Evolutionary conservation across 2,797 vertebrate species (phyloP).

Genomic region (Danio albolineatus): DNA sequence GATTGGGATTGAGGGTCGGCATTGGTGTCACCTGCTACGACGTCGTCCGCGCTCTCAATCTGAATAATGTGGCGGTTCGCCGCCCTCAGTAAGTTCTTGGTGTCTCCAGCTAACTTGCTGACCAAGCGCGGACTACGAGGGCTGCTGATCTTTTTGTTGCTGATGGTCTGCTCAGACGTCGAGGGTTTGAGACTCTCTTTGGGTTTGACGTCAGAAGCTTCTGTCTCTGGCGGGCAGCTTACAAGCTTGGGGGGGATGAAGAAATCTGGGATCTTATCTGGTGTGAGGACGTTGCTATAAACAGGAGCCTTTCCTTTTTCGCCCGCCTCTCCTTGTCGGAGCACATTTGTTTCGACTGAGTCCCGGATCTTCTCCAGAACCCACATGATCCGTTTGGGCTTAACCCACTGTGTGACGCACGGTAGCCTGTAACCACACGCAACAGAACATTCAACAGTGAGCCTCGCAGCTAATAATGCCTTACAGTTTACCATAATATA

Average conservation of each 20-base stretch:
- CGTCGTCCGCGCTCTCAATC: slow-evolving; percentile 80
- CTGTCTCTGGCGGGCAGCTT: slow-evolving; percentile 78
- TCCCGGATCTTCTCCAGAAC: slow-evolving; percentile 93
- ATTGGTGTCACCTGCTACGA: slow-evolving; percentile 81
- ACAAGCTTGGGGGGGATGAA: slow-evolving; percentile 96
- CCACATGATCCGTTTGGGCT: slow-evolving; percentile 85
- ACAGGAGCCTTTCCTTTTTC: slow-evolving; percentile 76
- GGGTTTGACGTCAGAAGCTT: slow-evolving; percentile 66
- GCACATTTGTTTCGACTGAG: slow-evolving; percentile 82
- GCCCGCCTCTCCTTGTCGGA: slow-evolving; percentile 78
- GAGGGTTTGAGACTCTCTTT: slow-evolving; percentile 78
- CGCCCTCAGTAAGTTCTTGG: slow-evolving; percentile 83
- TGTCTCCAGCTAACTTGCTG: slow-evolving; percentile 84
- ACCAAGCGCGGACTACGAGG: slow-evolving; percentile 89
- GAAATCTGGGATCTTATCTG: slow-evolving; percentile 97
- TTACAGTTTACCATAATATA: neutral
- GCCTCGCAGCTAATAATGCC: neutral
- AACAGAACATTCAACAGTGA: slow-evolving; percentile 48
- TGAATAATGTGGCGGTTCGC: slow-evolving; percentile 94
- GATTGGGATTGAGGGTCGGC: slow-evolving; percentile 91
- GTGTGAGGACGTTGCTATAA: slow-evolving; percentile 96
- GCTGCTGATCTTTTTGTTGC: slow-evolving; percentile 81
- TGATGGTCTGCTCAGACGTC: slow-evolving; percentile 82
- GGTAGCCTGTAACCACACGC: slow-evolving; percentile 70
- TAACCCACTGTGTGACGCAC: slow-evolving; percentile 55